These are phyloP conservation scores for Chionoecetes opilio DNA, from an alignment of 1,140 invertebrate species.

Conservation along the genomic window DNA sequence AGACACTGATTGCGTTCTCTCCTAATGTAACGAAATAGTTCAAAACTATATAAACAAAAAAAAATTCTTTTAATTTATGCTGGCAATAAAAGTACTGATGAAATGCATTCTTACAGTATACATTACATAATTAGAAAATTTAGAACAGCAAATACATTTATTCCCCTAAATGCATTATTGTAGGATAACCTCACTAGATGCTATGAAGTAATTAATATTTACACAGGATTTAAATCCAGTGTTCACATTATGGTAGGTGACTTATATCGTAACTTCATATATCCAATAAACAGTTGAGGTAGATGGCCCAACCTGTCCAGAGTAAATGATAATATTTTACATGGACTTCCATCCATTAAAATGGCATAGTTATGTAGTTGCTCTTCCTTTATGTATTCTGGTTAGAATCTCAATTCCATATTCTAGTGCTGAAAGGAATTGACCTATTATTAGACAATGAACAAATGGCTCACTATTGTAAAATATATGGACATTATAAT, in stretches of 20 bases:
- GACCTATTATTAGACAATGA: conserved; percentile 38
- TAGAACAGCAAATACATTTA: neutral
- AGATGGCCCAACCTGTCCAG: conserved; percentile 15
- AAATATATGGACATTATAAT: conserved; percentile 22
- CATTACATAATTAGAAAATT: neutral
- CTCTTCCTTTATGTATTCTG: conserved; percentile 43
- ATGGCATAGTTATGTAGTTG: conserved; percentile 47
- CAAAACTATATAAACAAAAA: neutral
- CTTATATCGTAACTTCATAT: neutral
- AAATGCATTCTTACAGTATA: neutral
- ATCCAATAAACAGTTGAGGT: neutral
- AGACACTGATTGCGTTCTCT: neutral
- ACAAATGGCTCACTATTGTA: neutral
- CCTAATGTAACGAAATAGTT: neutral
- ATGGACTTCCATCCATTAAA: conserved; percentile 44
- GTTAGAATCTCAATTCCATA: conserved; percentile 61
- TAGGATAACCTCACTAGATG: conserved; percentile 5
- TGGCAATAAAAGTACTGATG: neutral
- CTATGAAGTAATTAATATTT: neutral
- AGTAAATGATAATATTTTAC: conserved; percentile 29
- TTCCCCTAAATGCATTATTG: neutral
- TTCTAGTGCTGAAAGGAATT: conserved; percentile 61
- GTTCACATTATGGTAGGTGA: neutral
- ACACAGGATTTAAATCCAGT: neutral
- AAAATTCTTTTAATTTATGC: neutral